Evolutionary conservation across 2,113 vertebrate species (phyloP).

Genomic region (Gymnocephalus cernua): DNA sequence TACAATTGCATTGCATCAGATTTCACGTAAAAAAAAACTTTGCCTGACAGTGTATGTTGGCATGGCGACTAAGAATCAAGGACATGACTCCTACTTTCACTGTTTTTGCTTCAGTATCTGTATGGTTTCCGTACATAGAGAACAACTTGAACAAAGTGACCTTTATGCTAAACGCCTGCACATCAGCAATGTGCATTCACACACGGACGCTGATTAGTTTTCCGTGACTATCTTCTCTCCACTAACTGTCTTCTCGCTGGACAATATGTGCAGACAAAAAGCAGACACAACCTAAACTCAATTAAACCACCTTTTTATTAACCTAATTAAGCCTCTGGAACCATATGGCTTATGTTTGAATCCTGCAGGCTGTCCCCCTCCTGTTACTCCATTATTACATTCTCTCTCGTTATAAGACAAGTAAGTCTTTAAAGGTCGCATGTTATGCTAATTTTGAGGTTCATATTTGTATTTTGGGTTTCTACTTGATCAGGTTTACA

Average conservation of each 20-base stretch:
- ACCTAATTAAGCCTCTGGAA: conserved; percentile 1
- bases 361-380: not conserved
- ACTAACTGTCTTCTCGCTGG: no score
- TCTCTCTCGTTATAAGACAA: not conserved
- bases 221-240: no score
- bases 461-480: no score
- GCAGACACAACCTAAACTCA: conserved; percentile 9
- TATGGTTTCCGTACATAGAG: no score
- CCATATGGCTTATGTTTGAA: not conserved
- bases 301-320: conserved; percentile 17
- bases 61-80: not conserved
- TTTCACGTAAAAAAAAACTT: not conserved
- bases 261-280: not conserved
- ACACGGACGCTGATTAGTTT: no score
- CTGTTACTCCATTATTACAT: not conserved
- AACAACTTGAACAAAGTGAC: no score
- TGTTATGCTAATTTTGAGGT: no score
- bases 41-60: not conserved
- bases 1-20: not conserved
- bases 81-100: not conserved
- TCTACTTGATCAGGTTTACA: no score
- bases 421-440: not conserved
- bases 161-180: no score
- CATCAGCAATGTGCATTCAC: no score
- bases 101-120: conserved; percentile 15